Evolutionary conservation across 2,113 vertebrate genomes (phyloP), one percentile per base, ranked within the genome.

Genomic region (Xenopus laevis): DNA sequence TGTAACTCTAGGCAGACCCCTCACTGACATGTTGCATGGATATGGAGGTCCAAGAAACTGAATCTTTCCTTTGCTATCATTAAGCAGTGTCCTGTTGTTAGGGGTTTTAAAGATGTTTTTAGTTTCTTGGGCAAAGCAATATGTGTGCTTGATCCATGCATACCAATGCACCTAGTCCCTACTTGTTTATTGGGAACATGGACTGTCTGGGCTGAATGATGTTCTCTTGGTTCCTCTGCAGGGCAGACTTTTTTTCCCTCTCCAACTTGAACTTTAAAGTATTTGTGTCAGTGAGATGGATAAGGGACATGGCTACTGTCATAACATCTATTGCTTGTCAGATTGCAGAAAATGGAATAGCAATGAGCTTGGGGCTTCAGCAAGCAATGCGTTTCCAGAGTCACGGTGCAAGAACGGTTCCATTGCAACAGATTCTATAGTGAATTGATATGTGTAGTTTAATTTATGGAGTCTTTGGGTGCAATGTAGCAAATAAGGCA

Each of bases 211-310:
- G 13, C 16, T 33, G 61, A 30, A 9, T 9, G 1, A 1, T 8
- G 0, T 30, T 40, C 27, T 9, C 27, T 17, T 33, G 3, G 27
- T 64, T 64, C 27, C 30, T 40, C 61, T 40, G 30, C 61, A 40
- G 23, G 61, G 61, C 12, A 33, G 61, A 30, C 33, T 57, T 58
- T 45, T 68, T 12, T 18, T 45, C 17, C 16, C 12, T 17, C 4
- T 58, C 12, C 47, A 50, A 16, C 47, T 50, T 50, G 47, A 50
- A 50, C 47, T 50, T 50, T 50, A 50, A 62, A 61, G 70, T 71
- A 47, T 62, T 50, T 71, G 58, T 71, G 70, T 52, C 70, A 62
- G 1, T 47, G 61, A 71, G 70, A 71, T 63, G 70, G 70, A 62
- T 71, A 63, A 33, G 59, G 59, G 27, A 61, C n/a, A 50, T 27